phyloP scores from a whole-genome alignment of 2,888 invertebrate genomes.

The Heliconius erato region DNA sequence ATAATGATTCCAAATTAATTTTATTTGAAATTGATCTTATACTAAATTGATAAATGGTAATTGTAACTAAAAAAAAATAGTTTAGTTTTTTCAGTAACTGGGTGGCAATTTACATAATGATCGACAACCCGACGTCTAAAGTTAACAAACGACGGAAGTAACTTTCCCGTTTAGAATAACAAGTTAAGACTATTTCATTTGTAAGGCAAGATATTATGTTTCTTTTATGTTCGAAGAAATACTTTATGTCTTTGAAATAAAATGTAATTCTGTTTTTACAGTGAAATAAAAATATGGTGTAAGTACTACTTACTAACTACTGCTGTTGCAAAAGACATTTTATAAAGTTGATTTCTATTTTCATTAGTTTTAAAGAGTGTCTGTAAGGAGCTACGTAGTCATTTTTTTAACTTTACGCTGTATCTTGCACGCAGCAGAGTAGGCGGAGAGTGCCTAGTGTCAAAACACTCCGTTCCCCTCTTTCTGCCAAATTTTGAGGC shows the following conservation, averaged over 20 bases:
- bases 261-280: background rate
- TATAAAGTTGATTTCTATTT: background rate
- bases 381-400: background rate
- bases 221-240: background rate
- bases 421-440: background rate
- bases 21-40: no score
- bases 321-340: background rate
- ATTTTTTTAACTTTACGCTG: no score
- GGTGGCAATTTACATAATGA: background rate
- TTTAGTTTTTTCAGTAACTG: background rate
- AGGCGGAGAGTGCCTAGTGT: background rate
- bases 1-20: background rate
- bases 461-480: background rate
- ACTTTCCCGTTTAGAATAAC: slow-evolving; percentile 4
- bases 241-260: slow-evolving; percentile 15
- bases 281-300: background rate
- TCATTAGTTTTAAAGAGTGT: background rate
- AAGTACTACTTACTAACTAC: background rate
- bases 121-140: background rate
- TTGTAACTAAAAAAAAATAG: no score
- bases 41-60: no score
- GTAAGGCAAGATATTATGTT: background rate
- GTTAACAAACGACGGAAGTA: slow-evolving; percentile 1
- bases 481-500: background rate
- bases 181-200: background rate